A percentile compares a stretch with the other conserved stretches of the same genome.
Conservation (phyloP, 2,888 invertebrate species). For the Suillia variegata region DNA sequence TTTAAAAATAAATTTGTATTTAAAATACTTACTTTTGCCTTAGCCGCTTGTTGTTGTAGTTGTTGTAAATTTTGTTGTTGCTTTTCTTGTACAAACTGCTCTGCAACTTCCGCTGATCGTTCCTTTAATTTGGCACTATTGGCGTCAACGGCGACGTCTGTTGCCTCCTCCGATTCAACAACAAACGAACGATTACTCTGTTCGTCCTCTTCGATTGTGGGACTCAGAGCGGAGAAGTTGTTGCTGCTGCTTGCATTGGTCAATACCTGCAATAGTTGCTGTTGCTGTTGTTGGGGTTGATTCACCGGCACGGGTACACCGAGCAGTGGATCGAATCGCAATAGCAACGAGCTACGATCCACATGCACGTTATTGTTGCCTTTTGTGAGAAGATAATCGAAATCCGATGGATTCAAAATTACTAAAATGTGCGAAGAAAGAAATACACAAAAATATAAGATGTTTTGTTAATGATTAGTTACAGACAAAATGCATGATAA, state of each 20-base stretch:
- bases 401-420: constrained; percentile 59
- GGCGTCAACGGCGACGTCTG: constrained; percentile 23
- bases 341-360: constrained; percentile 57
- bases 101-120: constrained; percentile 25
- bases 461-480: constrained; percentile 31
- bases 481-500: constrained; percentile 33
- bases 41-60: constrained; percentile 36
- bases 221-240: constrained; percentile 41
- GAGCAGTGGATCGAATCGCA: constrained; percentile 60
- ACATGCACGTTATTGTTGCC: constrained; percentile 54
- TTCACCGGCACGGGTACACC: constrained; percentile 54
- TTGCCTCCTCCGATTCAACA: constrained; percentile 25
- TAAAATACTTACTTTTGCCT: constrained; percentile 36
- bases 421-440: constrained; percentile 38
- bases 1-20: constrained; percentile 2
- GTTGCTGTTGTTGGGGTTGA: constrained; percentile 30
- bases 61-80: constrained; percentile 12
- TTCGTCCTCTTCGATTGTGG: constrained; percentile 58
- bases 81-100: constrained; percentile 28
- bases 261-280: constrained; percentile 36
- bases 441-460: no score
- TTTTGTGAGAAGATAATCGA: constrained; percentile 60
- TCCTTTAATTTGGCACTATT: constrained; percentile 42
- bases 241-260: constrained; percentile 33
- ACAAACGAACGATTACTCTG: constrained; percentile 48